Base-by-base conservation (phyloP, 1,140 invertebrate species). In the Mya arenaria region DNA sequence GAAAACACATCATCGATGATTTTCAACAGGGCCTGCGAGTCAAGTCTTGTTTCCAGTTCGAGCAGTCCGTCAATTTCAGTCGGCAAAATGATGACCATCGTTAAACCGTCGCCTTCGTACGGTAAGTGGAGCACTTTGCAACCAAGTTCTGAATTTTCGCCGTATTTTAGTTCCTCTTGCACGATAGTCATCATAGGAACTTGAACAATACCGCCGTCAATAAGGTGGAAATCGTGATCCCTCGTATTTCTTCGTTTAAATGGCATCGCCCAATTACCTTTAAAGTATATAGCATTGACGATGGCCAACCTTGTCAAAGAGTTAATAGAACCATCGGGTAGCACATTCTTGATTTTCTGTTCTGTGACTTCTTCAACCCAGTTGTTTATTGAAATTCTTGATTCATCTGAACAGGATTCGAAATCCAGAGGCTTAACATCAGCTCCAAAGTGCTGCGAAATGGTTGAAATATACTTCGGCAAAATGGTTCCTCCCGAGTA, bases 261-360 rank as follows among this genome's bases (percentile, higher is more conserved):
- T 52, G 95, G 94, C n/a, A 93, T 92, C 48, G 96, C 94, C 96
- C 96, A 97, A 63, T 94, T 94, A 17, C 95, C 96, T 85, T 95
- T 96, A 74, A 97, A 97, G 80, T 97, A 97, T 3, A 97, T 89
- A 0, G 96, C 95, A 84, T 96, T 96, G 13, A 96, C 96, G 19
- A 97, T 88, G 19, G 96, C 94, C 8, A 96, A 89, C 28, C 91
- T 94, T 0, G 96, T 96, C 0, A 84, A 72, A 0, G 93, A 84
- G 1, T 92, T 0, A 94, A 94, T 1, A 88, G 78, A 0, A 92
- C 86, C 15, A 90, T 75, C 68, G 23, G 84, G 87, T 0, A 97
- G 82, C 3, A 65, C 1, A n/a, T 65, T 23, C 19, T 65, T 65
- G 6, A 65, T 65, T 65, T 34, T 65, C 23, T 8, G 19, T 37